Percentiles rank a stretch among this genome's conserved stretches.
phyloP scores from a whole-genome alignment of 2,113 vertebrate species.

The Maccullochella peelii region DNA sequence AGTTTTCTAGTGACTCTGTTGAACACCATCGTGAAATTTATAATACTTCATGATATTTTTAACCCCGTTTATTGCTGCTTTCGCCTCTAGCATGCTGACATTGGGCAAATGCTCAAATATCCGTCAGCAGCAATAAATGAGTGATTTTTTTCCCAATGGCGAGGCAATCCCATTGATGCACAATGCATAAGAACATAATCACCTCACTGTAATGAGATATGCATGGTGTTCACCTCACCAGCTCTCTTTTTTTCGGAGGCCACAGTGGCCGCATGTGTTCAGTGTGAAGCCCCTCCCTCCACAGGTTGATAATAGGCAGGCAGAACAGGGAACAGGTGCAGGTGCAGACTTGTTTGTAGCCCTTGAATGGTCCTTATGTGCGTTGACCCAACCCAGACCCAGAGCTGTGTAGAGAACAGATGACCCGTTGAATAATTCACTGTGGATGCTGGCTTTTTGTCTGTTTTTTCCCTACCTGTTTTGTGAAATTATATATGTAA shows the following conservation, averaged over 20 bases:
- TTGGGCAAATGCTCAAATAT: neutral
- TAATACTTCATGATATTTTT: no score
- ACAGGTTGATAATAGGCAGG: constrained; percentile 56
- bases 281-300: constrained; percentile 44
- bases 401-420: constrained; percentile 33
- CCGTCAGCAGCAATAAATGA: constrained; percentile 14
- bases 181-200: constrained; percentile 62
- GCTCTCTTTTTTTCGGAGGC: constrained; percentile 30
- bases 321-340: constrained; percentile 75
- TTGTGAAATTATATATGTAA: neutral
- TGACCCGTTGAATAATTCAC: constrained; percentile 45
- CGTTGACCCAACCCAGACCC: constrained; percentile 21
- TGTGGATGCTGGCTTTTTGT: constrained; percentile 2
- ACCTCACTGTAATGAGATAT: constrained; percentile 75
- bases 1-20: no score
- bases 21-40: no score
- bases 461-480: neutral
- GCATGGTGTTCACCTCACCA: constrained; percentile 25
- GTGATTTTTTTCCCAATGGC: neutral
- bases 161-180: constrained; percentile 46
- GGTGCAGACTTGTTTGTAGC: constrained; percentile 50
- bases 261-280: constrained; percentile 53
- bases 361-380: constrained; percentile 75
- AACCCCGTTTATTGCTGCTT: no score
- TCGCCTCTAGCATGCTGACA: no score